A percentile compares a stretch with the other conserved stretches of the same genome.
Conservation (phyloP, 1,140 invertebrate genomes). For the Conopomorpha cramerella region DNA sequence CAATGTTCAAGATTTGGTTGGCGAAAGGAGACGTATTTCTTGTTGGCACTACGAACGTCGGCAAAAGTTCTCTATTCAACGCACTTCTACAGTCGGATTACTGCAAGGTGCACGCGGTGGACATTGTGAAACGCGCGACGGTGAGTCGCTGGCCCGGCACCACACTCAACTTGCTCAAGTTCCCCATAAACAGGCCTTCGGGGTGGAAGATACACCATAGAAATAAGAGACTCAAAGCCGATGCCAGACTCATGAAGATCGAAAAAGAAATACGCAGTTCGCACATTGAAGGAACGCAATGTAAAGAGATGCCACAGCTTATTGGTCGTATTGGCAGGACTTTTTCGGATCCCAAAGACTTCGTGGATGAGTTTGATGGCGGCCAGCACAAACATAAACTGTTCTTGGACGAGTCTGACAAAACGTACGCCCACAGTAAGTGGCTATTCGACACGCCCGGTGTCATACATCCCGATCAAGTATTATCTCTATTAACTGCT, state of each 20-base stretch:
- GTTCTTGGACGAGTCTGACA: conserved; percentile 67
- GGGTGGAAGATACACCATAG: conserved; percentile 61
- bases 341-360: conserved; percentile 28
- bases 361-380: conserved; percentile 15
- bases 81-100: conserved; percentile 89
- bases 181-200: conserved; percentile 69
- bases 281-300: conserved; percentile 51
- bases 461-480: conserved; percentile 83
- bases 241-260: conserved; percentile 29
- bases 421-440: conserved; percentile 67
- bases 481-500: conserved; percentile 75
- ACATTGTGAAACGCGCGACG: conserved; percentile 88
- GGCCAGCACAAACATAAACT: conserved; percentile 35
- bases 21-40: conserved; percentile 86
- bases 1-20: conserved; percentile 72
- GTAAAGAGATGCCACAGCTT: conserved; percentile 63
- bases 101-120: conserved; percentile 77
- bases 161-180: conserved; percentile 89
- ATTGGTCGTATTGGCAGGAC: conserved; percentile 67
- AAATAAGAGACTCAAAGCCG: conserved; percentile 58
- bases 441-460: conserved; percentile 97
- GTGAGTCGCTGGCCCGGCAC: conserved; percentile 95
- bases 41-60: conserved; percentile 94
- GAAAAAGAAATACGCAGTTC: conserved; percentile 56
- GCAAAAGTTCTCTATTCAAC: conserved; percentile 96